phyloP scores from a whole-genome alignment of 2,888 invertebrate genomes.

The Chironomus riparius region DNA sequence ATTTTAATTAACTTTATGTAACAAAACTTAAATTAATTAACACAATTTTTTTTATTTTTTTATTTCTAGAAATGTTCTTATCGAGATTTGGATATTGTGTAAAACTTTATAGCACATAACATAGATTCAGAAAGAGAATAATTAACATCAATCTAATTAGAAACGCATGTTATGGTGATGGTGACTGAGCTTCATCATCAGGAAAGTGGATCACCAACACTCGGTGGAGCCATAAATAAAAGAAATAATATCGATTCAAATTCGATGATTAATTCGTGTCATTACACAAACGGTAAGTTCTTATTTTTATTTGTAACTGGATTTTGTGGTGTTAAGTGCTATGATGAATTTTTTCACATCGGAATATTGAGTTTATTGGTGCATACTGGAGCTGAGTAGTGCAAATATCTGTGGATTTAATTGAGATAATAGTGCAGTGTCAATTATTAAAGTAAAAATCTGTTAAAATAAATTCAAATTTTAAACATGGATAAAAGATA shows the following conservation, averaged over 20 bases:
- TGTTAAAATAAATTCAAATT: no score
- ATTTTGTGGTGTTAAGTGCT: no score
- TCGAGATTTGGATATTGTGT: background rate
- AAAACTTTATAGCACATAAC: background rate
- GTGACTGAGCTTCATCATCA: conserved; percentile 24
- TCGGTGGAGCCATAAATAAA: conserved; percentile 14
- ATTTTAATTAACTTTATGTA: no score
- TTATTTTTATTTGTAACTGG: background rate
- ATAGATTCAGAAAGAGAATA: background rate
- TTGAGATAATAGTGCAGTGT: no score
- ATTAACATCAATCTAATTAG: background rate
- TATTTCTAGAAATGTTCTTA: conserved; percentile 1
- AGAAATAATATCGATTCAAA: conserved; percentile 15
- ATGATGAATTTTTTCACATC: no score
- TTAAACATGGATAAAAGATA: no score
- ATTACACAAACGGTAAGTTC: conserved; percentile 16
- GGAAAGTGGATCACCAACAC: conserved; percentile 24
- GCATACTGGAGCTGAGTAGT: no score
- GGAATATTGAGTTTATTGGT: no score
- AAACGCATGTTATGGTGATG: conserved; percentile 11
- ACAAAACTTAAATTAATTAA: background rate
- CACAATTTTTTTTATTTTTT: background rate
- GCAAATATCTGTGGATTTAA: no score
- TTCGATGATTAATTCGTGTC: conserved; percentile 13
- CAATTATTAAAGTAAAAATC: no score